A percentile compares a stretch with the other conserved stretches of the same genome.
Conservation (phyloP, 92 coral and sea anemone species). For the Phenganax subtilis region DNA sequence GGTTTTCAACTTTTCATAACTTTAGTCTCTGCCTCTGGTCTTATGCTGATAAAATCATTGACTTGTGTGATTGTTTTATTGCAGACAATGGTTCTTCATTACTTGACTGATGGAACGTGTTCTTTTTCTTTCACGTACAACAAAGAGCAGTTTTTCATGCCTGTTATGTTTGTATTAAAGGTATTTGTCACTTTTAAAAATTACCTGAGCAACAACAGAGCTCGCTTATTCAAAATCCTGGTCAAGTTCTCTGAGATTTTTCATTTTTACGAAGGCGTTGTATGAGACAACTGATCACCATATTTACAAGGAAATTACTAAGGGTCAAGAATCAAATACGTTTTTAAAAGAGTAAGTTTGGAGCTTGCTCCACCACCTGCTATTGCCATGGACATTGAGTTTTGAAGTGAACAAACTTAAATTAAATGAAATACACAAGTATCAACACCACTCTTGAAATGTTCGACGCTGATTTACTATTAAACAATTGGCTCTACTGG, state of each 20-base stretch:
- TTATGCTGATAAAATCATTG: neutral
- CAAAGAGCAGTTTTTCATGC: constrained; percentile 78
- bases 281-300: constrained; percentile 85
- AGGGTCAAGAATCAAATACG: constrained; percentile 77
- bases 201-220: neutral
- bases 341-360: constrained; percentile 85
- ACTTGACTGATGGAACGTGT: constrained; percentile 72
- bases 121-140: constrained; percentile 55
- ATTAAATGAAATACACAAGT: neutral
- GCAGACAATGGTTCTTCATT: constrained; percentile 78
- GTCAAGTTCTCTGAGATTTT: neutral
- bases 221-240: neutral
- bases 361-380: neutral
- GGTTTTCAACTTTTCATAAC: neutral
- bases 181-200: constrained; percentile 32
- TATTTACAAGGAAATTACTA: constrained; percentile 73
- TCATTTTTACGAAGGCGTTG: constrained; percentile 58
- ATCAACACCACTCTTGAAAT: neutral
- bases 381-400: neutral
- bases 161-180: constrained; percentile 83
- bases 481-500: too few species aligned
- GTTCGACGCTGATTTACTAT: too few species aligned
- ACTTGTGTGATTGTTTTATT: constrained; percentile 22
- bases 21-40: neutral
- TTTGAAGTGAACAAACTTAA: neutral